A percentile compares a stretch with the other conserved stretches of the same genome.
These are phyloP conservation scores for Samia ricini DNA, from an alignment of 1,140 invertebrate species.

Conservation along the genomic window DNA sequence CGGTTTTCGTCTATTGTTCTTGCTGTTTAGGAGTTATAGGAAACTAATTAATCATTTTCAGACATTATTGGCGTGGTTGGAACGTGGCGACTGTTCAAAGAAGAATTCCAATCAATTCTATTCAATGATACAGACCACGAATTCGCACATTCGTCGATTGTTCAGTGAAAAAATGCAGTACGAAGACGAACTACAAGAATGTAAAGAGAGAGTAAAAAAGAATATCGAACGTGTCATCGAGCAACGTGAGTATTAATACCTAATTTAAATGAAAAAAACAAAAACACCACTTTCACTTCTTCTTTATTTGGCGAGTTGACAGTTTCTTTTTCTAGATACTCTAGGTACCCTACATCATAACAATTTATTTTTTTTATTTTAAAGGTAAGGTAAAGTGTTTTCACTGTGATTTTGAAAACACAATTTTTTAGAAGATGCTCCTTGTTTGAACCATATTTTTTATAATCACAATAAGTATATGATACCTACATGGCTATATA, in stretches of 20 bases:
- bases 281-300: no score
- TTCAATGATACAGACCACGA: constrained; percentile 96
- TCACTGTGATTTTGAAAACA: background rate
- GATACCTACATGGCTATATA: background rate
- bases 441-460: background rate
- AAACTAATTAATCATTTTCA: constrained; percentile 38
- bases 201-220: constrained; percentile 90
- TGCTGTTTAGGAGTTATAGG: no score
- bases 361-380: background rate
- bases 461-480: background rate
- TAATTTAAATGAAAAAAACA: background rate
- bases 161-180: constrained; percentile 90
- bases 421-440: background rate
- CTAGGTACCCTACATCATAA: background rate
- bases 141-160: constrained; percentile 91
- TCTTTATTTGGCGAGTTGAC: background rate
- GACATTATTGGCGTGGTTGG: constrained; percentile 92
- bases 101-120: constrained; percentile 94
- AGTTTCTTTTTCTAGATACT: background rate
- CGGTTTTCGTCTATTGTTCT: background rate
- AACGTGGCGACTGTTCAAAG: constrained; percentile 94
- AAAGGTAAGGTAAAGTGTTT: background rate
- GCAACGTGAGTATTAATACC: constrained; percentile 86
- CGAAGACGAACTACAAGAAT: constrained; percentile 92
- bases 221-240: constrained; percentile 89